A percentile compares a stretch with the other conserved stretches of the same genome.
phyloP scores from a whole-genome alignment of 2,113 vertebrate genomes.

The Oreochromis niloticus region DNA sequence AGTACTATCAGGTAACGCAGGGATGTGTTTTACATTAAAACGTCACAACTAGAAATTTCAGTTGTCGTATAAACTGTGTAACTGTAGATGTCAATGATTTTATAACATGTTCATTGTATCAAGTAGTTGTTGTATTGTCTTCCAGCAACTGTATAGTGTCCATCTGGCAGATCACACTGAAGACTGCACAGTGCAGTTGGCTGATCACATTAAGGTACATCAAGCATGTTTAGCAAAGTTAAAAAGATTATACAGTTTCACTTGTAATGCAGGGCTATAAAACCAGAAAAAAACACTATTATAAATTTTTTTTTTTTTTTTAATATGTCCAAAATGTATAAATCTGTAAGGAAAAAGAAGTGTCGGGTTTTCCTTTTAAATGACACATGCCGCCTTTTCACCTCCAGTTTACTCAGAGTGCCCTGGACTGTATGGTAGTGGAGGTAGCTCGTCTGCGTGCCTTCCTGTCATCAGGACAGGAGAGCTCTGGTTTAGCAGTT shows the following conservation, averaged over 20 bases:
- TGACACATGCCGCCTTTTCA: background rate
- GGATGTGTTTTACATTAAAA: background rate
- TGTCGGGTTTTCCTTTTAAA: rapidly evolving
- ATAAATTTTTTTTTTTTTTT: background rate
- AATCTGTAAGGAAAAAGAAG: background rate
- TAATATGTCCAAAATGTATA: background rate
- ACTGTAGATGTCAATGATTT: background rate
- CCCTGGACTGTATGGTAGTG: slow-evolving; percentile 92
- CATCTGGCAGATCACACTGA: slow-evolving; percentile 88
- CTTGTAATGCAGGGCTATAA: background rate
- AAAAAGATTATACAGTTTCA: rapidly evolving
- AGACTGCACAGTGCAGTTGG: slow-evolving; percentile 91
- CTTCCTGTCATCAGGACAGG: slow-evolving; percentile 84
- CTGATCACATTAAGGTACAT: slow-evolving; percentile 85
- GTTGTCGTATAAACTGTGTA: too few species aligned
- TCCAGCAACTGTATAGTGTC: slow-evolving; percentile 91
- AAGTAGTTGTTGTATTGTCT: background rate
- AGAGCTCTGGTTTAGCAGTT: slow-evolving; percentile 77
- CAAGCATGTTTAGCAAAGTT: background rate
- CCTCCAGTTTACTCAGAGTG: slow-evolving; percentile 89
- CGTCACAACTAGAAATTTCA: background rate
- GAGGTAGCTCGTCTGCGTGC: slow-evolving; percentile 86
- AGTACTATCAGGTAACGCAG: slow-evolving; percentile 90
- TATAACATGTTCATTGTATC: background rate
- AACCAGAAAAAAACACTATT: background rate